Evolutionary conservation across 2,797 vertebrate genomes (phyloP).

Genomic region (Periparus ater): DNA sequence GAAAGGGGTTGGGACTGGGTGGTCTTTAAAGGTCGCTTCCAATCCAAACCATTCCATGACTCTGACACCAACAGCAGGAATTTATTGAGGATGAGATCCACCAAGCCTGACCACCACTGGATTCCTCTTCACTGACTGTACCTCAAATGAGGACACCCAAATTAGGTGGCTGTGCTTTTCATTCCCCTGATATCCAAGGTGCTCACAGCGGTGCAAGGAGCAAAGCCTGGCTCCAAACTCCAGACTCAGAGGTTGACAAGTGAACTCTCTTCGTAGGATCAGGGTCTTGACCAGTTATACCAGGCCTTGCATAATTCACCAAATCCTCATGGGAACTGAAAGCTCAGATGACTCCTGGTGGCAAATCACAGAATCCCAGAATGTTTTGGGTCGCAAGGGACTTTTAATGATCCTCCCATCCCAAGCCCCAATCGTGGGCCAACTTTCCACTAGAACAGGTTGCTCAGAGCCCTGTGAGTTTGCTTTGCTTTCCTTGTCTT

Average conservation of each 20-base stretch:
- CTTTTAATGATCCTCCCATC: neutral
- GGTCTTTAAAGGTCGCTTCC: fast-evolving
- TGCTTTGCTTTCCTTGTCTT: neutral
- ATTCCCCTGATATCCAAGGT: neutral
- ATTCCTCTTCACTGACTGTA: neutral
- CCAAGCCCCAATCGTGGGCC: neutral
- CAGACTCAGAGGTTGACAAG: neutral
- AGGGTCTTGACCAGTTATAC: too few species aligned
- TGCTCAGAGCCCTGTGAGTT: fast-evolving
- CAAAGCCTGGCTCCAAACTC: neutral
- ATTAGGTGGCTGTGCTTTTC: neutral
- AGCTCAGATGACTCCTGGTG: neutral
- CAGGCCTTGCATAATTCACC: neutral
- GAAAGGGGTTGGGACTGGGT: fast-evolving
- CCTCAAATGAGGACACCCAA: neutral
- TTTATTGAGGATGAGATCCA: neutral
- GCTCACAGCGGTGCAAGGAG: neutral
- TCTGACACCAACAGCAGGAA: neutral
- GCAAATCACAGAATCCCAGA: neutral
- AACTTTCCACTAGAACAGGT: neutral
- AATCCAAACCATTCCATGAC: neutral
- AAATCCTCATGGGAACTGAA: neutral
- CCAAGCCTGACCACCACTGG: neutral
- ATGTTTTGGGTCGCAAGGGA: neutral
- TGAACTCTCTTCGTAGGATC: neutral